Conservation (phyloP, 2,888 invertebrate genomes). For the Athalia circularis region DNA sequence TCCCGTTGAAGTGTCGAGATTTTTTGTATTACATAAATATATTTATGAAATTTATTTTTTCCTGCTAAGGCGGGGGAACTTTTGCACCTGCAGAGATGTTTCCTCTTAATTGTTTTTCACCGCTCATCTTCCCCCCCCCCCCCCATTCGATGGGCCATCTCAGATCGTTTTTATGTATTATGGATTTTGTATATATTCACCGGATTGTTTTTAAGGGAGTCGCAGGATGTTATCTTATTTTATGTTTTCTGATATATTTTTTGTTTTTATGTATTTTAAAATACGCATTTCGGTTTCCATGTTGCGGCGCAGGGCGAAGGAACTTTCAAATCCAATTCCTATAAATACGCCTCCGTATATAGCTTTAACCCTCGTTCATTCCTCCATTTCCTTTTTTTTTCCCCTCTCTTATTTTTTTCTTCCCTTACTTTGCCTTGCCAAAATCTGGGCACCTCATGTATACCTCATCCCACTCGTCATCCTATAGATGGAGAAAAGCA, state of each 20-base stretch:
- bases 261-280: not conserved
- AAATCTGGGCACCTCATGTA: constrained; percentile 47
- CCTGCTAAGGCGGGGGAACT: no score
- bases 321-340: constrained; percentile 66
- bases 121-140: no score
- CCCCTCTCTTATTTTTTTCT: constrained; percentile 32
- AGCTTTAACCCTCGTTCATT: constrained; percentile 34
- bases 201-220: not conserved
- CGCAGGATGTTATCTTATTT: not conserved
- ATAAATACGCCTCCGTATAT: constrained; percentile 55
- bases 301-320: constrained; percentile 46
- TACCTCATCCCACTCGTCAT: constrained; percentile 46
- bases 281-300: not conserved
- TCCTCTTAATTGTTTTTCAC: no score
- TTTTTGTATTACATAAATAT: no score
- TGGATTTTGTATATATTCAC: no score
- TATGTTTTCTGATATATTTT: not conserved
- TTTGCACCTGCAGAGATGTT: no score
- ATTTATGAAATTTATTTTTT: no score
- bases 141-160: no score
- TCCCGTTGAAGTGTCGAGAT: no score
- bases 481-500: no score
- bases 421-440: constrained; percentile 28
- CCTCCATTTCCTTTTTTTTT: constrained; percentile 30
- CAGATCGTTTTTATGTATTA: no score